Evolutionary conservation across 2,797 vertebrate genomes (phyloP).

Genomic region (Cephalopachus bancanus): DNA sequence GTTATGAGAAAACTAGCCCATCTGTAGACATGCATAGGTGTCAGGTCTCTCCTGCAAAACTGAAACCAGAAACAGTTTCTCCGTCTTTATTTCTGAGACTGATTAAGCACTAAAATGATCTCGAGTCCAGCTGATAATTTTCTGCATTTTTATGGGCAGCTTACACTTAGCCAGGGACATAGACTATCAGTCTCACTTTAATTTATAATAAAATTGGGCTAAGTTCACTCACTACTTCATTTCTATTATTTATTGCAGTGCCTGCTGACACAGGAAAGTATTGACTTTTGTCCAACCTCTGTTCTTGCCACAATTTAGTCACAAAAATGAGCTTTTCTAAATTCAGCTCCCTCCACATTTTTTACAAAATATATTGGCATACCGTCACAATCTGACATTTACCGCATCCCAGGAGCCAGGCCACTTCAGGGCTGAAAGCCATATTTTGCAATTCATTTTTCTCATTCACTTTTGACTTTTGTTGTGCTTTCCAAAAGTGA

Average conservation of each 20-base stretch:
- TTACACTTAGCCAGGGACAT: slow-evolving; percentile 73
- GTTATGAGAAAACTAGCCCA: neutral
- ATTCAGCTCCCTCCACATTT: slow-evolving; percentile 77
- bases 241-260: slow-evolving; percentile 87
- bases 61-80: slow-evolving; percentile 26
- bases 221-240: slow-evolving; percentile 84
- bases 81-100: slow-evolving; percentile 34
- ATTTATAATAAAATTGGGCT: slow-evolving; percentile 82
- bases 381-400: slow-evolving; percentile 86
- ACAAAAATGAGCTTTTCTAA: slow-evolving; percentile 86
- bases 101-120: neutral
- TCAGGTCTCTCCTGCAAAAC: neutral
- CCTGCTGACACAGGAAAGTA: slow-evolving; percentile 79
- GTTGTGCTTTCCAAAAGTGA: neutral
- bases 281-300: slow-evolving; percentile 87
- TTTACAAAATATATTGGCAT: slow-evolving; percentile 82
- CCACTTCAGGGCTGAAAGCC: neutral
- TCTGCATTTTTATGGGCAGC: slow-evolving; percentile 67
- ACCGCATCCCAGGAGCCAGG: slow-evolving; percentile 7
- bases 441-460: neutral
- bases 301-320: slow-evolving; percentile 87
- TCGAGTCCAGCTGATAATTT: neutral
- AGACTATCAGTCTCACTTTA: slow-evolving; percentile 82
- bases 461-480: neutral
- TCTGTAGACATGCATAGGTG: neutral